Percentiles rank a stretch among this genome's conserved stretches.
These are phyloP conservation scores for Camponotus fellah DNA, from an alignment of 2,888 invertebrate species.

Conservation along the genomic window DNA sequence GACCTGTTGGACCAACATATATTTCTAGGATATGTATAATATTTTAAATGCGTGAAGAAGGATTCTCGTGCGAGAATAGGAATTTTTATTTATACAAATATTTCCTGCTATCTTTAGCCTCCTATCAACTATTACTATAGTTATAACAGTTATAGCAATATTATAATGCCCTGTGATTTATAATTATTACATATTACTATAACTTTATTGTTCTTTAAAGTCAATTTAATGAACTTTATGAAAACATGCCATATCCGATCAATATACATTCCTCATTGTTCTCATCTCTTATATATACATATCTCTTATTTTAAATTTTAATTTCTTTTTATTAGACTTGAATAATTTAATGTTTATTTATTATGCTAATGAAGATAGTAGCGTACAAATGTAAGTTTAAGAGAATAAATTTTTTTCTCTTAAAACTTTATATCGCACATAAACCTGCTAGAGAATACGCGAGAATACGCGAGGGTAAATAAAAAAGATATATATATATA, in stretches of 20 bases:
- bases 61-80: slow-evolving; percentile 4
- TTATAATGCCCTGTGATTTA: slow-evolving; percentile 19
- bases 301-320: neutral
- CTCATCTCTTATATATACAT: neutral
- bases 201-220: neutral
- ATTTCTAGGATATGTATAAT: slow-evolving; percentile 45
- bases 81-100: slow-evolving; percentile 15
- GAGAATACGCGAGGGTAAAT: slow-evolving; percentile 27
- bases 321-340: neutral
- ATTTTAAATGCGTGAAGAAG: slow-evolving; percentile 11
- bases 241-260: neutral
- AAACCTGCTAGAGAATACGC: neutral
- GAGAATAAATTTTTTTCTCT: slow-evolving; percentile 16
- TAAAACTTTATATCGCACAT: slow-evolving; percentile 67
- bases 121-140: neutral
- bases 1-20: slow-evolving; percentile 62
- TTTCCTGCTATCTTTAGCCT: neutral
- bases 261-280: neutral
- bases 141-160: neutral
- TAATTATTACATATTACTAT: neutral
- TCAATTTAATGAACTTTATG: slow-evolving; percentile 3
- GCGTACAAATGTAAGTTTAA: slow-evolving; percentile 23
- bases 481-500: neutral
- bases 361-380: neutral
- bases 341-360: neutral